phyloP scores from a whole-genome alignment of 1,140 invertebrate genomes.

The Tetramorium parvispinum region DNA sequence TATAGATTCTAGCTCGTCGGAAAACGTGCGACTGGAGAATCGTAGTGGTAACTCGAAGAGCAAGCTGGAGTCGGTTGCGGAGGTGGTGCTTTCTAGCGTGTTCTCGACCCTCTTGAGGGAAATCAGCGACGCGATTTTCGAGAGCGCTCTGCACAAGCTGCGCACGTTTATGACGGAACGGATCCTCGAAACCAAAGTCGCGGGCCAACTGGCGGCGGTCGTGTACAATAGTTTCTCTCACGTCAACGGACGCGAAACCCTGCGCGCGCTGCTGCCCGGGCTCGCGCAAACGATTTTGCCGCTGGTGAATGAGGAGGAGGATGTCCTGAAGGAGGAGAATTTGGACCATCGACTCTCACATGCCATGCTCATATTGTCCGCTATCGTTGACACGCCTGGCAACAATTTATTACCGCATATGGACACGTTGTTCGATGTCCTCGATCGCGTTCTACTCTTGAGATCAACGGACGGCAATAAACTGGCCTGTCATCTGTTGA shows the following conservation, averaged over 20 bases:
- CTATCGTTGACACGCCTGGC: conserved; percentile 89
- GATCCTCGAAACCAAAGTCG: conserved; percentile 93
- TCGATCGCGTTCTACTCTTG: conserved; percentile 88
- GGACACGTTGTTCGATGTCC: conserved; percentile 87
- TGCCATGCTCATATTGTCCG: conserved; percentile 91
- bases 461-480: conserved; percentile 88
- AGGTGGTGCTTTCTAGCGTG: conserved; percentile 86
- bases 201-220: conserved; percentile 90
- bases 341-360: conserved; percentile 93
- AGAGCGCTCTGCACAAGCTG: conserved; percentile 91
- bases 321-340: conserved; percentile 89
- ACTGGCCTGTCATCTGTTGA: conserved; percentile 86
- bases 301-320: conserved; percentile 86
- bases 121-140: conserved; percentile 85
- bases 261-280: conserved; percentile 91
- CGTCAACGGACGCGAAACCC: conserved; percentile 88
- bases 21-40: conserved; percentile 89
- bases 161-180: conserved; percentile 90
- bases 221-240: conserved; percentile 89
- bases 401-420: conserved; percentile 88
- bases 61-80: conserved; percentile 87
- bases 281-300: conserved; percentile 88
- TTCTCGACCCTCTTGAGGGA: conserved; percentile 87
- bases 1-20: conserved; percentile 91
- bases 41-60: conserved; percentile 82